Evolutionary conservation across 2,797 vertebrate species (phyloP).

Genomic region (Cuniculus paca): DNA sequence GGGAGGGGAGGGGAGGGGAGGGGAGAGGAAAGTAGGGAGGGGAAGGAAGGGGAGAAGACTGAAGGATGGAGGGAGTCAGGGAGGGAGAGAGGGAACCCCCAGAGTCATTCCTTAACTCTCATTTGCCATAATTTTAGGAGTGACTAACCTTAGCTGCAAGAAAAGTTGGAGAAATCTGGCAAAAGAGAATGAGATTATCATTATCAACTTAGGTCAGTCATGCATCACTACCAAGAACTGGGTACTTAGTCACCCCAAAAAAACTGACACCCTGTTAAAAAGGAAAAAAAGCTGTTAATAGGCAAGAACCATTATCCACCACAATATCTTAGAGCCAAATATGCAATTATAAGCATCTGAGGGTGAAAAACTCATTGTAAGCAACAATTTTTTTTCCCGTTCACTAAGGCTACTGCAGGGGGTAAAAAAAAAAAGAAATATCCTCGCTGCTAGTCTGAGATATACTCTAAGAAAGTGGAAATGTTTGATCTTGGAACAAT

Average conservation of each 20-base stretch:
- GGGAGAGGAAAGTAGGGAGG: no score
- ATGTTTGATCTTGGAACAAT: neutral
- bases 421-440: conserved; percentile 45
- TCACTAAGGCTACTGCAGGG: neutral
- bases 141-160: neutral
- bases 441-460: neutral
- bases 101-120: conserved; percentile 10
- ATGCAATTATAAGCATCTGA: neutral
- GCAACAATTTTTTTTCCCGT: neutral
- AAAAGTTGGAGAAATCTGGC: neutral
- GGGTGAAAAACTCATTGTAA: conserved; percentile 50
- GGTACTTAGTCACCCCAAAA: neutral
- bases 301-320: neutral
- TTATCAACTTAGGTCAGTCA: neutral
- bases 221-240: neutral
- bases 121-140: neutral
- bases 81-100: neutral
- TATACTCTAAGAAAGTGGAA: conserved; percentile 52
- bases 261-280: neutral
- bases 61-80: neutral
- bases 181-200: neutral
- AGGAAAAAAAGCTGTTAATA: neutral
- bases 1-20: no score
- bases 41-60: no score
- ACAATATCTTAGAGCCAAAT: conserved; percentile 26